phyloP scores from a whole-genome alignment of 1,140 invertebrate species.

The Aethina tumida region DNA sequence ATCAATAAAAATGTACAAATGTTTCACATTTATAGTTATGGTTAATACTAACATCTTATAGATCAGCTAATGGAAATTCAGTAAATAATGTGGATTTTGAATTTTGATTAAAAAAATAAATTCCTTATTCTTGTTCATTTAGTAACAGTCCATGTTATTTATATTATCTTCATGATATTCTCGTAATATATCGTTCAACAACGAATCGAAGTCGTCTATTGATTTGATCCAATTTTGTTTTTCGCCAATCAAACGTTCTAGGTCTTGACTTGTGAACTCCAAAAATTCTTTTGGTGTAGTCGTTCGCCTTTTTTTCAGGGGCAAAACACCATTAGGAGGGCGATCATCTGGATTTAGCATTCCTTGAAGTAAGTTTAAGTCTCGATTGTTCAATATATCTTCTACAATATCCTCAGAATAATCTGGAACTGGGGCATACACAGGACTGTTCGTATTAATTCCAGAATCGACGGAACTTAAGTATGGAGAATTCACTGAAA shows the following conservation, averaged over 20 bases:
- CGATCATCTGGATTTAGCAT: conserved; percentile 42
- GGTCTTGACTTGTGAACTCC: conserved; percentile 42
- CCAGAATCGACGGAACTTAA: no score
- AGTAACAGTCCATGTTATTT: conserved; percentile 58
- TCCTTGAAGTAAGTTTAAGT: conserved; percentile 46
- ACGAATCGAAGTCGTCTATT: conserved; percentile 47
- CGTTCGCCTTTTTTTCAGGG: conserved; percentile 27
- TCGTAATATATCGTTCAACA: conserved; percentile 55
- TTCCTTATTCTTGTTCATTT: no score
- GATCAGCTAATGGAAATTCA: no score
- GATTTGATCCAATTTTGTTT: conserved; percentile 48
- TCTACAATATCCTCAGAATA: no score
- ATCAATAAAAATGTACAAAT: no score
- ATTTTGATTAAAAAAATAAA: no score
- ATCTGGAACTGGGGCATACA: no score
- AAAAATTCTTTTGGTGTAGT: conserved; percentile 48
- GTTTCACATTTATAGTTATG: no score
- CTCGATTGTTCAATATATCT: conserved; percentile 43
- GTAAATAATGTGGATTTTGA: no score
- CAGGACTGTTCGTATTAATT: no score
- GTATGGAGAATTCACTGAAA: no score
- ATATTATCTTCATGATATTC: conserved; percentile 41
- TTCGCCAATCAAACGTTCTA: conserved; percentile 42
- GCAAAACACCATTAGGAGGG: conserved; percentile 15
- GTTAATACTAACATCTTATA: no score